These are phyloP conservation scores for Molothrus aeneus DNA, from an alignment of 2,797 vertebrate genomes.

Conservation along the genomic window DNA sequence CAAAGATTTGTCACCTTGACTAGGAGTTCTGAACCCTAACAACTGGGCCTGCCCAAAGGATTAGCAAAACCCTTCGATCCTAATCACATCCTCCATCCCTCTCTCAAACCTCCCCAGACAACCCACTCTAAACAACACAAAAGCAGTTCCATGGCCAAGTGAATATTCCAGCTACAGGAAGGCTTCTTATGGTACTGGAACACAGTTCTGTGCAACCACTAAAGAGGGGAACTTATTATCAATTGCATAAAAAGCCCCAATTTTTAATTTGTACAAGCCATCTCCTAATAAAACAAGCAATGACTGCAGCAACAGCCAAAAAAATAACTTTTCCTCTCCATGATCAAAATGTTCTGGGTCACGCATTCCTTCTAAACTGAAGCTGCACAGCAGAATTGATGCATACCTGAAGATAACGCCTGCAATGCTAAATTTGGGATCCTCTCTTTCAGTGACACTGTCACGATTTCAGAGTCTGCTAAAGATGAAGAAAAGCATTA, in stretches of 20 bases:
- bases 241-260: background rate
- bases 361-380: background rate
- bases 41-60: background rate
- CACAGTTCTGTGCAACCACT: background rate
- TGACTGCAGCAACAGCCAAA: background rate
- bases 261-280: background rate
- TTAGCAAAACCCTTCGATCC: background rate
- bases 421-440: background rate
- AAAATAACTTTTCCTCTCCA: background rate
- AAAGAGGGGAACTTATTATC: background rate
- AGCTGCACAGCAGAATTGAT: background rate
- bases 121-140: background rate
- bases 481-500: conserved; percentile 3
- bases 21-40: background rate
- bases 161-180: background rate
- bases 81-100: background rate
- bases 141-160: fast-evolving
- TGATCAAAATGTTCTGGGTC: background rate
- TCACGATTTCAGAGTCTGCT: background rate
- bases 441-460: background rate
- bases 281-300: background rate
- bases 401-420: background rate
- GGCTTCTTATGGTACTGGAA: background rate
- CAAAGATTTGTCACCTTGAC: background rate
- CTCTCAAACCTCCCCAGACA: background rate